Evolutionary conservation across 1,140 invertebrate genomes (phyloP).

Genomic region (Thaumetopoea pityocampa): DNA sequence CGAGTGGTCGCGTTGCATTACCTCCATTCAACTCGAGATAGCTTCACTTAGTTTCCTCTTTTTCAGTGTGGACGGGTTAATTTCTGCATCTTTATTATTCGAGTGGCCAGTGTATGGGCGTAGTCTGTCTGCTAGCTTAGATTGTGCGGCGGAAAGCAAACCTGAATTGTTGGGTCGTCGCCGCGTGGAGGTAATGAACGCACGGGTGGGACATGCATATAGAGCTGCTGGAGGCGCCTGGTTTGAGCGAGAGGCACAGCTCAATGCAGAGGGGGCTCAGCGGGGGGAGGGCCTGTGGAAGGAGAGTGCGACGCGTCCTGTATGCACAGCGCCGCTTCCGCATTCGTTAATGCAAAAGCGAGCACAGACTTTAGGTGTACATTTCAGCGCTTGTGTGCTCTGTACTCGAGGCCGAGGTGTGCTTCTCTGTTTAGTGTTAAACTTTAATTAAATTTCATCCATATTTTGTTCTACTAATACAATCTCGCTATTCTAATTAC

Average conservation of each 20-base stretch:
- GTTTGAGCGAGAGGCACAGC: conserved; percentile 48
- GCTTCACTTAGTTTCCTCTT: conserved; percentile 75
- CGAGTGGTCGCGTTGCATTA: conserved; percentile 67
- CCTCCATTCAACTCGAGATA: conserved; percentile 70
- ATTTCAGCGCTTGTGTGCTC: conserved; percentile 72
- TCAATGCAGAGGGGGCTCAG: conserved; percentile 22
- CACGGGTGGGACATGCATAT: conserved; percentile 64
- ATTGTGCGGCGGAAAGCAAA: conserved; percentile 73
- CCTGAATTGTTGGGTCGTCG: conserved; percentile 71
- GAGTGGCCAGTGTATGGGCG: conserved; percentile 61
- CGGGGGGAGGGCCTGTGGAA: conserved; percentile 25
- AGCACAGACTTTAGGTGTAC: conserved; percentile 71
- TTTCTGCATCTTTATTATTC: conserved; percentile 75
- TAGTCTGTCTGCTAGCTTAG: conserved; percentile 64
- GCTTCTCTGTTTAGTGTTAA: conserved; percentile 65
- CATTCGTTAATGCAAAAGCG: conserved; percentile 76
- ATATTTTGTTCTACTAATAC: conserved; percentile 55
- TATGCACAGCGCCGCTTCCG: conserved; percentile 72
- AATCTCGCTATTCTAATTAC: conserved; percentile 6
- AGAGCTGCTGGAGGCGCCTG: conserved; percentile 59
- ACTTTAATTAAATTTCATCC: conserved; percentile 68
- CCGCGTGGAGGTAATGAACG: conserved; percentile 69
- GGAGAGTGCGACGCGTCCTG: conserved; percentile 64
- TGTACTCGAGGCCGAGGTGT: conserved; percentile 66
- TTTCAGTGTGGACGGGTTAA: conserved; percentile 68